Base-by-base conservation (phyloP, 2,888 invertebrate genomes). In the Dascillus cervinus region DNA sequence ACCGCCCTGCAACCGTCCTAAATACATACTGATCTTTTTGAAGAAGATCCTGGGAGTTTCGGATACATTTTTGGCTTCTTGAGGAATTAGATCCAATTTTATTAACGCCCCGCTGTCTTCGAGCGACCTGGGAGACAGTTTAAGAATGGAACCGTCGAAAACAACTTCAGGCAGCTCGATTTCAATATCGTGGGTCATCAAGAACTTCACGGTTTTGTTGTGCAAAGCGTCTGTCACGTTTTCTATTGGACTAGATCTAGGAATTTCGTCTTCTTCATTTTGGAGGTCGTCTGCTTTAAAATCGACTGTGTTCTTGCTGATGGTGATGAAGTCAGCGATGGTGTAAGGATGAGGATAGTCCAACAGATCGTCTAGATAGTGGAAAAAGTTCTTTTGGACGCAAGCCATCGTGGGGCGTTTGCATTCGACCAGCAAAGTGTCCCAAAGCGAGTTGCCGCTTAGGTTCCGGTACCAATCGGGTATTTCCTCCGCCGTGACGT, bases 141-240 rank as follows among this genome's bases (percentile, higher is more conserved):
- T 80, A 41, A 88, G 61, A 5, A 73, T 75, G 0, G 82, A 78
- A 4, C 85, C 84, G 22, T 82, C 76, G 54, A 85, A 85, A 51
- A 85, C 67, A 31, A 75, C 67, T 36, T 82, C 77, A 0, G 88
- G 88, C 26, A 89, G 55, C 22, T 75, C 68, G 20, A 88, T 44
- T 48, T 80, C 79, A 56, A 87, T 67, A 53, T 88, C 82, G 46
- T 87, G 84, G 0, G 82, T 84, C 60, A 82, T 78, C 12, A 87
- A 64, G 52, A 87, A 88, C 49, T 79, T 77, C 4, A 53, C 40
- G 2, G 56, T 49, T 55, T 80, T 82, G 23, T 74, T 76, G 50
- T 80, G 79, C 1, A 88, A 59, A 0, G 81, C 74, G 43, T 76
- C 75, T 1, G 84, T 79, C 9, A 87, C 75, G 64, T 84, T 83